phyloP scores from a whole-genome alignment of 2,888 invertebrate species.

The Melieria omissa region DNA sequence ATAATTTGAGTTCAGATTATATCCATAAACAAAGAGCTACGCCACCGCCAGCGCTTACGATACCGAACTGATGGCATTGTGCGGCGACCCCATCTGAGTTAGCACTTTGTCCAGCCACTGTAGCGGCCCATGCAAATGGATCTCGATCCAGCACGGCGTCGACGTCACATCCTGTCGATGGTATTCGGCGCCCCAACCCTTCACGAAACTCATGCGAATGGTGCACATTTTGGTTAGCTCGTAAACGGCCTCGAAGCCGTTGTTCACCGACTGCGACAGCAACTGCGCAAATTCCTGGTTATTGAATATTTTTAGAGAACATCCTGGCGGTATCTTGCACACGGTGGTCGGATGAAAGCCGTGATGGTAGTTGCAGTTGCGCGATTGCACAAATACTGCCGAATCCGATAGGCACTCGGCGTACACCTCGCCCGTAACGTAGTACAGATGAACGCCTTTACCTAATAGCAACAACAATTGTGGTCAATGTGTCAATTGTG shows the following conservation, averaged over 20 bases:
- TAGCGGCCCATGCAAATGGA: conserved; percentile 96
- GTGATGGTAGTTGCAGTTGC: conserved; percentile 98
- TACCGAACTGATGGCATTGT: conserved; percentile 95
- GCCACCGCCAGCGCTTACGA: conserved; percentile 71
- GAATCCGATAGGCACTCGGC: conserved; percentile 97
- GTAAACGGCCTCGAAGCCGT: conserved; percentile 98
- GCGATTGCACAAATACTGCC: conserved; percentile 97
- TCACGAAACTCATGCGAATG: conserved; percentile 98
- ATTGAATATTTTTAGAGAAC: conserved; percentile 98
- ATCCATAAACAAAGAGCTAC: no score
- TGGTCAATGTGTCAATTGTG: no score
- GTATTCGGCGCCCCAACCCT: conserved; percentile 99
- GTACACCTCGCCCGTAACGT: conserved; percentile 97
- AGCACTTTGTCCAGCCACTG: conserved; percentile 99
- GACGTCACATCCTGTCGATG: conserved; percentile 98
- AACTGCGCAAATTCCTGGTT: conserved; percentile 97
- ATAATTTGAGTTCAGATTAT: no score
- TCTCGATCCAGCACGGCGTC: conserved; percentile 99
- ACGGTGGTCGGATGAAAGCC: conserved; percentile 99
- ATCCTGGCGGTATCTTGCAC: conserved; percentile 97
- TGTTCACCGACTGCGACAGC: conserved; percentile 95
- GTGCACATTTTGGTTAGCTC: conserved; percentile 99
- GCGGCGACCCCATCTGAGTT: conserved; percentile 98
- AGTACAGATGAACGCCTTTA: conserved; percentile 90
- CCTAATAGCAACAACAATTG: conserved; percentile 43